Evolutionary conservation across 2,888 invertebrate genomes (phyloP).

Genomic region (Lapara coniferarum): DNA sequence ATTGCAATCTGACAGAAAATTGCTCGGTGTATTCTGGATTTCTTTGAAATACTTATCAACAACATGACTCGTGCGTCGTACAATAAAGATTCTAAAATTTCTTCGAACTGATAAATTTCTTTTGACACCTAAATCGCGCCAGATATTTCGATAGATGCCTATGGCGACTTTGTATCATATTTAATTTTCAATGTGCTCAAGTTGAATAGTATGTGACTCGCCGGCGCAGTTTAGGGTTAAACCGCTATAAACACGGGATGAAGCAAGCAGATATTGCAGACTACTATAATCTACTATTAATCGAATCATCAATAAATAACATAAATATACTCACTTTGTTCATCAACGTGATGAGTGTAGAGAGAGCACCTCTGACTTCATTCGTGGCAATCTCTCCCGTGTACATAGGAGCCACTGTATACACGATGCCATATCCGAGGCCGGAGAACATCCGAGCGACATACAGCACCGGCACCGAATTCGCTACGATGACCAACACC

Average conservation of each 20-base stretch:
- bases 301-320: neutral
- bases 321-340: constrained; percentile 73
- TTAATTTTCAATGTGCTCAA: constrained; percentile 40
- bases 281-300: neutral
- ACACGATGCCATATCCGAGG: constrained; percentile 84
- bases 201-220: constrained; percentile 30
- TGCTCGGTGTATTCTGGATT: constrained; percentile 3
- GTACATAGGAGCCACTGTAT: constrained; percentile 85
- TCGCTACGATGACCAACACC: constrained; percentile 85
- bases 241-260: neutral
- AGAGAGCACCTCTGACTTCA: constrained; percentile 84
- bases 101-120: neutral
- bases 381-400: constrained; percentile 86
- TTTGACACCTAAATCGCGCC: no score
- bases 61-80: neutral
- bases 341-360: constrained; percentile 84
- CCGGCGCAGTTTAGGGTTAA: no score
- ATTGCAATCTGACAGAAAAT: constrained; percentile 34
- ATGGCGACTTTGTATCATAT: constrained; percentile 32
- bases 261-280: no score
- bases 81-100: neutral
- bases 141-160: no score
- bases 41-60: neutral
- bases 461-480: constrained; percentile 82
- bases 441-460: constrained; percentile 85